Evolutionary conservation across 2,888 invertebrate genomes (phyloP).

Genomic region (Hetaerina titia): DNA sequence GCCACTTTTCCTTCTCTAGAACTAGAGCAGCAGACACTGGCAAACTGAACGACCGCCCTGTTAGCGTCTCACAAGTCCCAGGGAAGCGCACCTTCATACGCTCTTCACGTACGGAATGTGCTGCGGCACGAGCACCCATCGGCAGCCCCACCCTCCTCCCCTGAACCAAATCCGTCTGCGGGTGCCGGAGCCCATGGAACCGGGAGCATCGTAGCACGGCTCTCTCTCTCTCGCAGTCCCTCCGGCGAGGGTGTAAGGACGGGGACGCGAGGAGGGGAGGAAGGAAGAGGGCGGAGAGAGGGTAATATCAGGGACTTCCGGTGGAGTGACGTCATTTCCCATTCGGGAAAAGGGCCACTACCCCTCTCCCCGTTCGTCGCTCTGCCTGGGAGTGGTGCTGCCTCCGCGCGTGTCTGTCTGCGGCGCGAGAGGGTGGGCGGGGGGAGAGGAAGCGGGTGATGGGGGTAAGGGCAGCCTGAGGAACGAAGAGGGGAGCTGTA

Average conservation of each 20-base stretch:
- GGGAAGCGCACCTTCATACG: not conserved
- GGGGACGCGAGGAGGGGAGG: not conserved
- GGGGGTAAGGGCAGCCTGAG: not conserved
- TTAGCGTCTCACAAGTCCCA: not conserved
- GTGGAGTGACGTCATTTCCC: constrained; percentile 65
- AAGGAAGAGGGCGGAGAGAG: constrained; percentile 49
- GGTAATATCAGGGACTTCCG: constrained; percentile 65
- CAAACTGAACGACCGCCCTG: no score
- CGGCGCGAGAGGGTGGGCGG: not conserved
- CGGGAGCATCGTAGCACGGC: not conserved
- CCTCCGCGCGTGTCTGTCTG: not conserved
- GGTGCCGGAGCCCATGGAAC: not conserved
- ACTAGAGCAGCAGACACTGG: no score
- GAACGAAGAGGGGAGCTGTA: not conserved
- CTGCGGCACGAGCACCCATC: not conserved
- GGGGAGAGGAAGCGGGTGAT: not conserved
- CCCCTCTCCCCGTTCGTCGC: not conserved
- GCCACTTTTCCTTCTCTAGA: no score
- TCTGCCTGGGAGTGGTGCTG: not conserved
- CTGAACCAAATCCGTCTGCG: no score
- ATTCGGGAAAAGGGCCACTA: constrained; percentile 44
- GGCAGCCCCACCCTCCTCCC: not conserved
- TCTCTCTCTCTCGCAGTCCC: not conserved
- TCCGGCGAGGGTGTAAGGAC: constrained; percentile 1
- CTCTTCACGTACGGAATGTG: not conserved